Conservation (phyloP, 2,888 invertebrate species). For the Zygaena filipendulae region DNA sequence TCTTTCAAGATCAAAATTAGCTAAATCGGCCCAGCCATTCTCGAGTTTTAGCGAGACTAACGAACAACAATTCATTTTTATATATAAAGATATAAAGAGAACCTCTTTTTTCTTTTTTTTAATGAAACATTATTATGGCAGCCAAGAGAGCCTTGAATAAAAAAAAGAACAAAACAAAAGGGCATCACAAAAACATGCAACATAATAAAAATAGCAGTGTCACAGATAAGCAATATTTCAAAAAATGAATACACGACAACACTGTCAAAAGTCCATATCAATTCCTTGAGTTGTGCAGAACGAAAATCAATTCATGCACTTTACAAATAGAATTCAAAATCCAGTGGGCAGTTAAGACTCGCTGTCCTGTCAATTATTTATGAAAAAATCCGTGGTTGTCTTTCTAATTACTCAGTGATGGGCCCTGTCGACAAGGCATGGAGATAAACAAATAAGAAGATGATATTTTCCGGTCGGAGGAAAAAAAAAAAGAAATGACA, state of each 20-base stretch:
- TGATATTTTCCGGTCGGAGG: conserved; percentile 44
- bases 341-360: no score
- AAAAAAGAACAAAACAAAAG: conserved; percentile 21
- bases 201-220: conserved; percentile 49
- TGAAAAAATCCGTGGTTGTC: conserved; percentile 51
- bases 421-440: conserved; percentile 43
- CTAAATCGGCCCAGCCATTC: no score
- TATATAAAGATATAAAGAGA: no score
- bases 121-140: no score
- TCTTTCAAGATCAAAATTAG: no score
- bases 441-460: conserved; percentile 61
- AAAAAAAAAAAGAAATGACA: conserved; percentile 18
- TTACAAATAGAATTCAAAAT: no score
- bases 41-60: no score
- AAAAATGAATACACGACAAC: conserved; percentile 34
- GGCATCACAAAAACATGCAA: conserved; percentile 22
- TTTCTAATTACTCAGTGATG: conserved; percentile 57
- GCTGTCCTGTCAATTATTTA: conserved; percentile 49
- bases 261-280: conserved; percentile 26
- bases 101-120: no score
- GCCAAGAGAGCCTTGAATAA: no score
- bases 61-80: no score
- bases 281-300: no score
- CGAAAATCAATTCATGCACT: no score
- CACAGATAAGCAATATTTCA: conserved; percentile 49